Evolutionary conservation across 2,888 invertebrate genomes (phyloP).

Genomic region (Pimpla rufipes): DNA sequence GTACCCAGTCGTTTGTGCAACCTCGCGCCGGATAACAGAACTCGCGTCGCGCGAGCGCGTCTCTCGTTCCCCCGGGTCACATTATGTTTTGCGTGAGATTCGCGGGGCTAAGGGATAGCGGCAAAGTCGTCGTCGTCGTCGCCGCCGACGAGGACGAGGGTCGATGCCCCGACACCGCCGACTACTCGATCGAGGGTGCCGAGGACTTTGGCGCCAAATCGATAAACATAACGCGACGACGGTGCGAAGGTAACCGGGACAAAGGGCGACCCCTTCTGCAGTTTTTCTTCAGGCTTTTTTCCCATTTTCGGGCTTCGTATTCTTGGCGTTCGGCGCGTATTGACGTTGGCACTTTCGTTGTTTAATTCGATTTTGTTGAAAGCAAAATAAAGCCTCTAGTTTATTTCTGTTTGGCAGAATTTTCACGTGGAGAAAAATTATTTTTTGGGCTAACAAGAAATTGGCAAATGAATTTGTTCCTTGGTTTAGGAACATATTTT

Average conservation of each 20-base stretch:
- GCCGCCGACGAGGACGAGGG: conserved; percentile 56
- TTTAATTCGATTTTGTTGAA: too few relatives aligned
- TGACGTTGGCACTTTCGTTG: not conserved
- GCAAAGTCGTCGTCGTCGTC: conserved; percentile 69
- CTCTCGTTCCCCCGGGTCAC: conserved; percentile 54
- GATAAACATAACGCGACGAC: conserved; percentile 6
- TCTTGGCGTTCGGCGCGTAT: not conserved
- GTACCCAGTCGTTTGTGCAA: conserved; percentile 67
- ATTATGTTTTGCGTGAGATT: conserved; percentile 78
- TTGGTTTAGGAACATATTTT: not conserved
- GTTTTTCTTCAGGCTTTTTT: conserved; percentile 3
- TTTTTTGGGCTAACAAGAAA: too few relatives aligned
- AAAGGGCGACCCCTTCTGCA: not conserved
- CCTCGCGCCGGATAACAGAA: conserved; percentile 56
- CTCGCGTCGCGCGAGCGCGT: conserved; percentile 35
- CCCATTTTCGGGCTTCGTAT: conserved; percentile 6
- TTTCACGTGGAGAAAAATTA: too few relatives aligned
- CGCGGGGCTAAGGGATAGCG: conserved; percentile 71
- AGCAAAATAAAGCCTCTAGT: too few relatives aligned
- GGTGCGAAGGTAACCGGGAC: conserved; percentile 11
- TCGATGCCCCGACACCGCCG: conserved; percentile 58
- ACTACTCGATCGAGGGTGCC: conserved; percentile 72
- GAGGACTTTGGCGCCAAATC: conserved; percentile 54
- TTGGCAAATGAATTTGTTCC: too few relatives aligned
- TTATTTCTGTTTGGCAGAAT: not conserved